Conservation (phyloP, 2,113 vertebrate species). For the Rhadina sibilatrix region DNA sequence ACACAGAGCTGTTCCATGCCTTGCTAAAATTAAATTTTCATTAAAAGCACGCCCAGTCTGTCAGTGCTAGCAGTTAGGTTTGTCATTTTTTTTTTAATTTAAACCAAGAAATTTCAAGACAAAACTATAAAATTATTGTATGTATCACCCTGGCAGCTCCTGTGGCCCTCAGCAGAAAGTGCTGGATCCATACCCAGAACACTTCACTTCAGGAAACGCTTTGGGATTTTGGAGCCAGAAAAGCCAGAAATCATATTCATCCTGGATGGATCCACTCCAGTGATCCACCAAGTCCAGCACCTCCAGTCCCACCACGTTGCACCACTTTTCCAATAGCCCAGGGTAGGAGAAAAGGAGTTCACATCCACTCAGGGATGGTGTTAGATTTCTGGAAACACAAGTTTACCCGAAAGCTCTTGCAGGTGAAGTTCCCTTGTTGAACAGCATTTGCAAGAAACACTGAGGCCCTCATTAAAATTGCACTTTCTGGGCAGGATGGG, state of each 20-base stretch:
- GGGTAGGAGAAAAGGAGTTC: accelerated
- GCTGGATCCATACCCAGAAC: background rate
- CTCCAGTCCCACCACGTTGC: accelerated
- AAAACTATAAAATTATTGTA: background rate
- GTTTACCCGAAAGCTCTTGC: background rate
- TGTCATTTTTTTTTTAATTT: background rate
- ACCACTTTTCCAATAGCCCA: background rate
- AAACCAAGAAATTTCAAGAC: accelerated
- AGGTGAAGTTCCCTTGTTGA: background rate
- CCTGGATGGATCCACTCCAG: too few species aligned
- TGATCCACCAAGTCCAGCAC: background rate
- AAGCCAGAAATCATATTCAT: background rate
- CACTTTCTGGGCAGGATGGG: background rate
- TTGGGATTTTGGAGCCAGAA: background rate
- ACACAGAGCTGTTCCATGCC: accelerated
- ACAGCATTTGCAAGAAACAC: background rate
- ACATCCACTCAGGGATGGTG: accelerated
- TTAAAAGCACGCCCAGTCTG: background rate
- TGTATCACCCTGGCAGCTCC: accelerated
- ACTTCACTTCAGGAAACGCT: background rate
- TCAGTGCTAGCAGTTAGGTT: background rate
- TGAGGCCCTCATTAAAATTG: background rate
- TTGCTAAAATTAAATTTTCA: background rate
- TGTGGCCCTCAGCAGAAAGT: background rate
- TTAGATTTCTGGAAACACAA: background rate